phyloP scores from a whole-genome alignment of 2,113 vertebrate species.

The Hydrolagus affinis region DNA sequence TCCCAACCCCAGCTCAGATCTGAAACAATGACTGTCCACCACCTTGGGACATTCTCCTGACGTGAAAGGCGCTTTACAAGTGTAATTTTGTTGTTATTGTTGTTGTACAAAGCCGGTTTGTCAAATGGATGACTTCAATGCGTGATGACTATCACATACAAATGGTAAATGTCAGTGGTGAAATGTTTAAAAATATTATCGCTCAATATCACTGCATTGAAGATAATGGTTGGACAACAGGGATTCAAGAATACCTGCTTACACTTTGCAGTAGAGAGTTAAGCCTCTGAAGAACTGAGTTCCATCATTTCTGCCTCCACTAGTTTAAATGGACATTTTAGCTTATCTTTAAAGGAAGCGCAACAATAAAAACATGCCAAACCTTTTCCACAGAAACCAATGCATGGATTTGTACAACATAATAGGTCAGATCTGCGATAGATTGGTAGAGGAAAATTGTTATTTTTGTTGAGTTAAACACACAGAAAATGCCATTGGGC shows the following conservation, averaged over 20 bases:
- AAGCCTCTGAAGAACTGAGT: neutral
- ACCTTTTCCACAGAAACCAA: neutral
- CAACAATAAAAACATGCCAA: slow-evolving; percentile 8
- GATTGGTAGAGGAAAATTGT: neutral
- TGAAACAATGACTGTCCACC: too few relatives aligned
- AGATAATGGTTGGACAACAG: neutral
- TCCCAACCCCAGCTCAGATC: too few relatives aligned
- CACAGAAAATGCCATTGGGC: neutral
- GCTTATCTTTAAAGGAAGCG: neutral
- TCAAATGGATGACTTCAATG: too few relatives aligned
- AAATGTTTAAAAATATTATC: neutral
- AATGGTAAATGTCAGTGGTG: neutral
- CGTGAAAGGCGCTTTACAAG: too few relatives aligned
- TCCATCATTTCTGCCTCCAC: neutral
- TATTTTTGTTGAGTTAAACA: neutral
- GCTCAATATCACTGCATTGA: neutral
- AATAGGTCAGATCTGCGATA: neutral
- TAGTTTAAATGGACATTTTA: neutral
- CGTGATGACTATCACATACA: neutral
- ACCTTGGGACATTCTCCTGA: too few relatives aligned
- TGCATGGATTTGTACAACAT: neutral
- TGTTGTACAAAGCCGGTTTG: too few relatives aligned
- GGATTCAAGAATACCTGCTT: neutral
- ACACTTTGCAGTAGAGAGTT: neutral
- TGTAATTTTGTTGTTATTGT: too few relatives aligned